Conservation (phyloP, 2,797 vertebrate species). For the Trachops cirrhosus region DNA sequence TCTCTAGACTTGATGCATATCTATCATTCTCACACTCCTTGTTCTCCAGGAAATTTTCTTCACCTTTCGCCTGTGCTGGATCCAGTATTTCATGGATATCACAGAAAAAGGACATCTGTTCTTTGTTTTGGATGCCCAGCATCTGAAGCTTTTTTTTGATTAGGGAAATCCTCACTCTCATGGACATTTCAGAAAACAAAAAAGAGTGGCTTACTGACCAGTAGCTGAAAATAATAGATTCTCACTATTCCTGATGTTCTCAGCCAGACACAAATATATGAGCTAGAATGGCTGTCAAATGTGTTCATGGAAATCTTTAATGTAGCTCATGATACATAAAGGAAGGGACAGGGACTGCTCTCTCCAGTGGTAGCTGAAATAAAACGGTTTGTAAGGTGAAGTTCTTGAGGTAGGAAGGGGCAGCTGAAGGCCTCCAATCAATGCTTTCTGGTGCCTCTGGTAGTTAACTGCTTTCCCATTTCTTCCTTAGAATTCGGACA, state of each 20-base stretch:
- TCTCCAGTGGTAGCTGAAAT: neutral
- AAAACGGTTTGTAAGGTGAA: neutral
- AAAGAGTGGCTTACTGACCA: neutral
- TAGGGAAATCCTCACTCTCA: neutral
- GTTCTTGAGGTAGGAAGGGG: neutral
- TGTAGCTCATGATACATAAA: neutral
- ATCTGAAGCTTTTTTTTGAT: neutral
- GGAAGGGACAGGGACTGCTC: too few species aligned
- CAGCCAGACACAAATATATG: neutral
- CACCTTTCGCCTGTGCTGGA: neutral
- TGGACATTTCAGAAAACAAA: neutral
- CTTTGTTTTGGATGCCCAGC: neutral
- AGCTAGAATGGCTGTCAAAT: neutral
- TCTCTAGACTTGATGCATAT: neutral
- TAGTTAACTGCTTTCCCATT: constrained; percentile 47
- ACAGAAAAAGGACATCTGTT: neutral
- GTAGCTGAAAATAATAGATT: neutral
- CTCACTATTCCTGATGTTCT: neutral
- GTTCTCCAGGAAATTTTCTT: neutral
- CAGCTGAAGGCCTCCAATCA: constrained; percentile 72
- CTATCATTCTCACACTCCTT: neutral
- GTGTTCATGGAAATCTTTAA: neutral
- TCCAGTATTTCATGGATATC: neutral
- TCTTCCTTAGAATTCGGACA: constrained; percentile 68
- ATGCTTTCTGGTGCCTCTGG: constrained; percentile 14